These are phyloP conservation scores for Siniperca knerii DNA, from an alignment of 2,113 vertebrate species.

Conservation along the genomic window DNA sequence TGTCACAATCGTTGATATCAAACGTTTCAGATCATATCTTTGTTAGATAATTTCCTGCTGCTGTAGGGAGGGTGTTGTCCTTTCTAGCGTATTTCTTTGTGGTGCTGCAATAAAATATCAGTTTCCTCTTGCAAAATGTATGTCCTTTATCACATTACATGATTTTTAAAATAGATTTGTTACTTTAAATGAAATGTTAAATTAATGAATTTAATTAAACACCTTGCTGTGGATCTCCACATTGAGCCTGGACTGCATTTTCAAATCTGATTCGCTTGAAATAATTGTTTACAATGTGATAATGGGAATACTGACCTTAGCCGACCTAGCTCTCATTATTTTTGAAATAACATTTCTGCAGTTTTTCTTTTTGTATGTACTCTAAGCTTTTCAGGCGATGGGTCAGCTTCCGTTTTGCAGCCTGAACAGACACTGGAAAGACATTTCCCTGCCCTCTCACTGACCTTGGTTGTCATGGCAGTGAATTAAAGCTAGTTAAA, in stretches of 20 bases:
- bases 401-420: slow-evolving; percentile 32
- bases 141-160: neutral
- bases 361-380: slow-evolving; percentile 4
- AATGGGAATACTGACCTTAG: slow-evolving; percentile 26
- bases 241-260: slow-evolving; percentile 3
- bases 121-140: slow-evolving; percentile 17
- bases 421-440: slow-evolving; percentile 16
- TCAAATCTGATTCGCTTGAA: slow-evolving; percentile 33
- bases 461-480: slow-evolving; percentile 63
- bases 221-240: slow-evolving; percentile 1
- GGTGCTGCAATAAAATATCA: neutral
- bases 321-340: slow-evolving; percentile 17
- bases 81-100: slow-evolving; percentile 1
- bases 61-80: slow-evolving; percentile 24
- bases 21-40: slow-evolving; percentile 55
- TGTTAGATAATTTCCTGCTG: slow-evolving; percentile 59
- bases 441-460: slow-evolving; percentile 31
- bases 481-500: slow-evolving; percentile 62
- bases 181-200: slow-evolving; percentile 4
- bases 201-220: neutral
- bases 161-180: neutral
- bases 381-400: neutral
- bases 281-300: slow-evolving; percentile 13
- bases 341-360: slow-evolving; percentile 30
- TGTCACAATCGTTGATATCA: slow-evolving; percentile 58